These are phyloP conservation scores for Sinosuthora webbiana DNA, from an alignment of 2,113 vertebrate genomes.

Conservation along the genomic window DNA sequence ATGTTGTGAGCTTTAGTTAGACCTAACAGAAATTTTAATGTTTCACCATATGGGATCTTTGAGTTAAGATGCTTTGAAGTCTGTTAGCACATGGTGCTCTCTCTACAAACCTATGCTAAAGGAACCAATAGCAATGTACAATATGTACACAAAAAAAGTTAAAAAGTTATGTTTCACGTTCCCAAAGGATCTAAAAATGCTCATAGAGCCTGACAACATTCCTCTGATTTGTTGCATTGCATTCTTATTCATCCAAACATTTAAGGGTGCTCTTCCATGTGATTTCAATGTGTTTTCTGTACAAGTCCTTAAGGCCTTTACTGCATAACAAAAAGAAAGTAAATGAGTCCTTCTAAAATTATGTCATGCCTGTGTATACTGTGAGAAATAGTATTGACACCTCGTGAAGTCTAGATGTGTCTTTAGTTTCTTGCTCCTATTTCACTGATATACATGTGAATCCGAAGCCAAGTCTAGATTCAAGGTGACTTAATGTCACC, in stretches of 20 bases:
- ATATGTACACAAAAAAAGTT: not conserved
- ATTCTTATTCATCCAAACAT: not conserved
- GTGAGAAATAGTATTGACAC: not conserved
- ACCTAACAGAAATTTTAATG: not conserved
- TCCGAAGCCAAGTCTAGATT: not conserved
- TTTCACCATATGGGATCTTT: not conserved
- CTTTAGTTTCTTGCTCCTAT: not conserved
- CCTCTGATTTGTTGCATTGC: not conserved
- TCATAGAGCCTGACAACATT: not conserved
- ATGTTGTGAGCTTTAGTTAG: not conserved
- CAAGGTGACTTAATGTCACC: not conserved
- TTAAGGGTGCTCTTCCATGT: not conserved
- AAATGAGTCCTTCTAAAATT: not conserved
- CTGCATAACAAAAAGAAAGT: not conserved
- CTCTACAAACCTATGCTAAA: not conserved
- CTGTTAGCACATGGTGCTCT: not conserved
- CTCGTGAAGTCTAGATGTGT: not conserved
- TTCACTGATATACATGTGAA: not conserved
- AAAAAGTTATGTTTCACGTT: not conserved
- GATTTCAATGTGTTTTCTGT: not conserved
- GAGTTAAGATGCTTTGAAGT: not conserved
- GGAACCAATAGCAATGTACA: not conserved
- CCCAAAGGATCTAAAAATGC: not conserved
- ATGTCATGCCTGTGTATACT: not conserved
- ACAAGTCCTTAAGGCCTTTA: not conserved